Evolutionary conservation across 2,888 invertebrate genomes (phyloP).

Genomic region (Drosophila paranaensis): DNA sequence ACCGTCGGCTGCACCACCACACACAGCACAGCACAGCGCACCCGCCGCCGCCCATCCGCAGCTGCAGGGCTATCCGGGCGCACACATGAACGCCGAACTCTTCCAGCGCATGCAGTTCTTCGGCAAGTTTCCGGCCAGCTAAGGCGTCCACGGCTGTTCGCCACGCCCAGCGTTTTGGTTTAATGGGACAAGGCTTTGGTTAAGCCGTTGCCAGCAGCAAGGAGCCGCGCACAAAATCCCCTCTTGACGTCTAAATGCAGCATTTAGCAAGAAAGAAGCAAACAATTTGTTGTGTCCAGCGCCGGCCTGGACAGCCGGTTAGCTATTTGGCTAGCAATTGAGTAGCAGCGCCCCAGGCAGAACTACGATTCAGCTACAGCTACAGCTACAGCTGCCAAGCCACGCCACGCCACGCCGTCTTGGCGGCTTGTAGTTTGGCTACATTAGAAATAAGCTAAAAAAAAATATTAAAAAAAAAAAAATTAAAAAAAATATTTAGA

Average conservation of each 20-base stretch:
- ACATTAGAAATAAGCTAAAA: conserved; percentile 21
- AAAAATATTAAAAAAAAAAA: not conserved
- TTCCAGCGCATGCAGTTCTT: conserved; percentile 85
- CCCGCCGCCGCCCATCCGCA: conserved; percentile 52
- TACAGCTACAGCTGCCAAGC: conserved; percentile 13
- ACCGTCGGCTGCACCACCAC: conserved; percentile 41
- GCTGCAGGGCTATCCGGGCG: conserved; percentile 66
- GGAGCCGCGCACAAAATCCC: conserved; percentile 27
- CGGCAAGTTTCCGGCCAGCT: conserved; percentile 81
- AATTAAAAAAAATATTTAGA: conserved; percentile 15
- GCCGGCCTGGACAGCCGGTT: conserved; percentile 74
- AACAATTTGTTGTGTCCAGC: conserved; percentile 23
- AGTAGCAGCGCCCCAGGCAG: conserved; percentile 24
- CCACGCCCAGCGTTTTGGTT: conserved; percentile 77
- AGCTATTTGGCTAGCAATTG: conserved; percentile 23
- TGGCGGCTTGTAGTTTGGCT: conserved; percentile 55
- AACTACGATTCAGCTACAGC: conserved; percentile 1
- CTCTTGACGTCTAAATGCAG: conserved; percentile 69
- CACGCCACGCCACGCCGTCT: conserved; percentile 13
- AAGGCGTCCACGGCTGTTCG: conserved; percentile 33
- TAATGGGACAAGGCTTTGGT: conserved; percentile 64
- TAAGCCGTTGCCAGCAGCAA: conserved; percentile 27
- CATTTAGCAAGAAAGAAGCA: conserved; percentile 64
- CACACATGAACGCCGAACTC: conserved; percentile 79
- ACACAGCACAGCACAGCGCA: conserved; percentile 24